Evolutionary conservation across 2,797 vertebrate species (phyloP).

Genomic region (Sebastes steindachneri): DNA sequence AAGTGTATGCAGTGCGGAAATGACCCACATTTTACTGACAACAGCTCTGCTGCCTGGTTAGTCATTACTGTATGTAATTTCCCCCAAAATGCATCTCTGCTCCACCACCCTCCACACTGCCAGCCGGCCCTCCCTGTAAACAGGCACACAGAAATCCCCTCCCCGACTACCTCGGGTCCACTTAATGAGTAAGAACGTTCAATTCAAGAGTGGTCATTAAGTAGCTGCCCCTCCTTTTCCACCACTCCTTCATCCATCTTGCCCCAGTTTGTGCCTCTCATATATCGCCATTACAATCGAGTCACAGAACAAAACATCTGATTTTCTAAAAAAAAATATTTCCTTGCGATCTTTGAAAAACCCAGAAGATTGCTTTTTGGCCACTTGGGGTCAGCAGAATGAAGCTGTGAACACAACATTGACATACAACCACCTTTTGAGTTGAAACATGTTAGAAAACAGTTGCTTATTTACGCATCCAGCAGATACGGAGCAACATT

Average conservation of each 20-base stretch:
- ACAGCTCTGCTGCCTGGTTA: constrained; percentile 37
- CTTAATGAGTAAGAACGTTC: constrained; percentile 26
- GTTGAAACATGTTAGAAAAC: not conserved
- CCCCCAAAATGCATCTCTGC: constrained; percentile 57
- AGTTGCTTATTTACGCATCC: not conserved
- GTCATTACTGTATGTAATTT: constrained; percentile 68
- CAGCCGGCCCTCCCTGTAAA: constrained; percentile 6
- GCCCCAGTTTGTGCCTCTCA: not conserved
- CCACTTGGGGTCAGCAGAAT: not conserved
- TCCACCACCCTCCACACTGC: constrained; percentile 18
- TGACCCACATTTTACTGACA: constrained; percentile 60
- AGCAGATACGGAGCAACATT: not conserved
- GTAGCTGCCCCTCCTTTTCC: constrained; percentile 1
- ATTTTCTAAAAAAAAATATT: not conserved
- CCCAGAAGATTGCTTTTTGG: not conserved
- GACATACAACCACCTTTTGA: not conserved
- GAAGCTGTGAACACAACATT: not conserved
- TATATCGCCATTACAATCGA: not conserved
- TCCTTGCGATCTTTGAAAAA: not conserved
- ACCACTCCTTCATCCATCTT: constrained; percentile 10
- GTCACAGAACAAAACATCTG: not conserved
- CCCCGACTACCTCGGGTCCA: not conserved
- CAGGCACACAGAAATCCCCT: constrained; percentile 10
- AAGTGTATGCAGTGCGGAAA: constrained; percentile 58
- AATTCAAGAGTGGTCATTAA: constrained; percentile 37